A percentile compares a stretch with the other conserved stretches of the same genome.
Evolutionary conservation across 2,797 vertebrate genomes (phyloP).

Genomic region (Oophaga sylvatica): DNA sequence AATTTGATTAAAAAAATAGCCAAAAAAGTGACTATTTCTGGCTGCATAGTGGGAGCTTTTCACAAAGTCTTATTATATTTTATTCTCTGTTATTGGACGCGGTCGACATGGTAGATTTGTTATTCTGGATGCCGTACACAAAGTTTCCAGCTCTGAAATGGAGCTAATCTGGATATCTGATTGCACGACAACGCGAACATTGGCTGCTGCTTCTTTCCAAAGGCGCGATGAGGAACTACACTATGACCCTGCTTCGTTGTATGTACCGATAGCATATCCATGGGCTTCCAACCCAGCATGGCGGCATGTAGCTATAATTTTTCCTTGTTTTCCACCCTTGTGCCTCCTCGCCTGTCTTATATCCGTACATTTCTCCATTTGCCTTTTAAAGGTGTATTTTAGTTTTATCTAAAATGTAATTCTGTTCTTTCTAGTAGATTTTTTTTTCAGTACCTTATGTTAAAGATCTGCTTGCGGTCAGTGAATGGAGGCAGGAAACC

Average conservation of each 20-base stretch:
- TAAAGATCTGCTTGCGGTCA: not conserved
- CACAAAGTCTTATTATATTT: too few relatives aligned
- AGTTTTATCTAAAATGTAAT: not conserved
- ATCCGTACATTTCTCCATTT: not conserved
- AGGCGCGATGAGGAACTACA: not conserved
- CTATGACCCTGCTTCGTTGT: not conserved
- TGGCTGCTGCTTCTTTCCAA: not conserved
- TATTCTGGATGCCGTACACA: not conserved
- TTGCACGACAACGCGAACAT: not conserved
- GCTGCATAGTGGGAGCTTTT: too few relatives aligned
- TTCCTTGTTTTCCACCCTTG: not conserved
- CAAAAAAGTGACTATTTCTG: too few relatives aligned
- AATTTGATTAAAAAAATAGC: too few relatives aligned
- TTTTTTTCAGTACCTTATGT: not conserved
- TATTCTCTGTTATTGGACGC: too few relatives aligned
- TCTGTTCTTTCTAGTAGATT: not conserved
- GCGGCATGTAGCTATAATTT: constrained; percentile 3
- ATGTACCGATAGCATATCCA: not conserved
- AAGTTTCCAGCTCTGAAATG: not conserved
- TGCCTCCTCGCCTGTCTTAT: not conserved
- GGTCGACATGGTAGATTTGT: not conserved
- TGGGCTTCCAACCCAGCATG: not conserved
- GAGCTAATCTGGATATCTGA: not conserved
- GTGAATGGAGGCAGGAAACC: not conserved
- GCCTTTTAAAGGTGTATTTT: not conserved